A percentile compares a stretch with the other conserved stretches of the same genome.
Conservation (phyloP, 2,113 vertebrate species). For the Oenanthe oenanthe region DNA sequence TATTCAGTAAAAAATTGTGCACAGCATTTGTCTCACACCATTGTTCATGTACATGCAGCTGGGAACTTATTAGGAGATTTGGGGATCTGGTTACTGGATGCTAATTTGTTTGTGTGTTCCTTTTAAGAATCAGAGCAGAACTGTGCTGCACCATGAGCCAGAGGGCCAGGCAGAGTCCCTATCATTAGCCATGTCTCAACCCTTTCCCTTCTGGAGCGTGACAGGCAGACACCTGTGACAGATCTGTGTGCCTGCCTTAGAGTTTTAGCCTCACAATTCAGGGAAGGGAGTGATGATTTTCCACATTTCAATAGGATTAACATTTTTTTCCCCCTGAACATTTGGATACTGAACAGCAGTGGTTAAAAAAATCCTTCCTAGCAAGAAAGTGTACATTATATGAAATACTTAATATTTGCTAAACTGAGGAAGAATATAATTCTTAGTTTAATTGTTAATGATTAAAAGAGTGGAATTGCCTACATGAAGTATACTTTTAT, state of each 20-base stretch:
- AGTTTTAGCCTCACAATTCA: not conserved
- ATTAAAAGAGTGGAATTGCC: not conserved
- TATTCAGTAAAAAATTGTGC: not conserved
- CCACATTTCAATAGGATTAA: not conserved
- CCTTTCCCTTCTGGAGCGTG: not conserved
- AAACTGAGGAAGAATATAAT: not conserved
- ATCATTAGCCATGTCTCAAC: not conserved
- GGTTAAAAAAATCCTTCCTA: not conserved
- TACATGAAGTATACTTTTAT: not conserved
- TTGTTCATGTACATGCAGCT: not conserved
- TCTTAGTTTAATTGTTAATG: not conserved
- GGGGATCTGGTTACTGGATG: not conserved
- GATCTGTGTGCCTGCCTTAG: not conserved
- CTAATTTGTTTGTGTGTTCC: not conserved
- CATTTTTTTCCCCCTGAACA: not conserved
- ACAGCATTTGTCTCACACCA: accelerated
- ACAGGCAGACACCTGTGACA: not conserved
- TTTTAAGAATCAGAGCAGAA: not conserved
- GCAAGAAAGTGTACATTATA: not conserved
- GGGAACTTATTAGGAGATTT: not conserved
- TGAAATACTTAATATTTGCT: not conserved
- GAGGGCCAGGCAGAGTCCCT: not conserved
- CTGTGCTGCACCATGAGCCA: not conserved
- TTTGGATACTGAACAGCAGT: not conserved
- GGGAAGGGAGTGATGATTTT: not conserved